Evolutionary conservation across 2,888 invertebrate genomes (phyloP).

Genomic region (Glaucopsyche alexis): DNA sequence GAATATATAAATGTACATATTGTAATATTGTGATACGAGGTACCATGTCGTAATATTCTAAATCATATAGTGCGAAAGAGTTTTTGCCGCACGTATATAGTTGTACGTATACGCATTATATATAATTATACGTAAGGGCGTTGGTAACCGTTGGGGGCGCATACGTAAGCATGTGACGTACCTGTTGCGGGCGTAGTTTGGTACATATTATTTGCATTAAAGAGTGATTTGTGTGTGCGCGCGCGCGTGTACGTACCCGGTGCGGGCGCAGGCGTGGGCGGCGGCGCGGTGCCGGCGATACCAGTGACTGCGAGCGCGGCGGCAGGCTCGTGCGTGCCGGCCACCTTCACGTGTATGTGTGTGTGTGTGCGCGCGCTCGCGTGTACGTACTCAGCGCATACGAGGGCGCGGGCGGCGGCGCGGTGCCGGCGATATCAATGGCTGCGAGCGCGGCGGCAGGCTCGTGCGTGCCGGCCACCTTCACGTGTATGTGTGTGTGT

Average conservation of each 20-base stretch:
- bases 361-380: constrained; percentile 21
- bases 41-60: too few species aligned
- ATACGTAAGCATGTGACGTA: too few species aligned
- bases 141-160: too few species aligned
- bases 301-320: constrained; percentile 93
- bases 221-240: background rate
- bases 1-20: too few species aligned
- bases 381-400: constrained; percentile 48
- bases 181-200: too few species aligned
- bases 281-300: constrained; percentile 92
- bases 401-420: constrained; percentile 83
- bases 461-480: constrained; percentile 93
- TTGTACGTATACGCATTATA: too few species aligned
- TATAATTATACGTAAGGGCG: too few species aligned
- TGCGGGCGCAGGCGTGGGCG: constrained; percentile 83
- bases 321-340: constrained; percentile 90
- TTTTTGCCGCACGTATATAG: too few species aligned
- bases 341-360: constrained; percentile 96
- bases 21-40: too few species aligned
- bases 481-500: constrained; percentile 90
- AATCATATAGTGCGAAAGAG: too few species aligned
- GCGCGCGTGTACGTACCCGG: constrained; percentile 37
- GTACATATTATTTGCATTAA: too few species aligned
- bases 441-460: constrained; percentile 90
- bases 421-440: constrained; percentile 97